phyloP scores from a whole-genome alignment of 2,888 invertebrate species.

The Leptura quadrifasciata region DNA sequence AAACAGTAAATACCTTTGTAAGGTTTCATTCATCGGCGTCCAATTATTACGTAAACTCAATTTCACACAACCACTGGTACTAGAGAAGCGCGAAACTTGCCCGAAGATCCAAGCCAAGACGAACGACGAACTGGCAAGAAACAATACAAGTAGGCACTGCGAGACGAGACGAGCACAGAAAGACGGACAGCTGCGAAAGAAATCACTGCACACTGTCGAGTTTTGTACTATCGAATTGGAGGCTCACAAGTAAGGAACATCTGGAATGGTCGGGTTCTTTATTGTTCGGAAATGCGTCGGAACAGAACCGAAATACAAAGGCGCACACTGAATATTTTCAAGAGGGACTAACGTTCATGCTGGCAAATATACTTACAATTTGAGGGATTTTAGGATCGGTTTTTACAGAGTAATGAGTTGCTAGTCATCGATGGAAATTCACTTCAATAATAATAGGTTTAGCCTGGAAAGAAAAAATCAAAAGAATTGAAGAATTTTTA shows the following conservation, averaged over 20 bases:
- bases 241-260: conserved; percentile 56
- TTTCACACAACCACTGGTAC: conserved; percentile 13
- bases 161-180: conserved; percentile 29
- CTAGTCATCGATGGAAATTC: too few relatives aligned
- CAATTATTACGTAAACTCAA: background rate
- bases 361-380: too few relatives aligned
- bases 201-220: conserved; percentile 58
- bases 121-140: conserved; percentile 21
- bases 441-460: too few relatives aligned
- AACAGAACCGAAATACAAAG: conserved; percentile 49
- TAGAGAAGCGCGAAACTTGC: conserved; percentile 23
- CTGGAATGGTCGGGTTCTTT: conserved; percentile 56
- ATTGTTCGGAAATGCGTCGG: conserved; percentile 55
- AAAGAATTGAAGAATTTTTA: too few relatives aligned
- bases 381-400: too few relatives aligned
- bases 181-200: conserved; percentile 54
- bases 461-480: too few relatives aligned
- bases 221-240: conserved; percentile 47
- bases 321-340: conserved; percentile 21
- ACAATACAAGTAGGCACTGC: conserved; percentile 15
- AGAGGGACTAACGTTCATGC: background rate
- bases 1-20: conserved; percentile 14
- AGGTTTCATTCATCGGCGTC: background rate
- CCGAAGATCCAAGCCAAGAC: conserved; percentile 1
- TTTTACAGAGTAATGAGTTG: too few relatives aligned